A percentile compares a stretch with the other conserved stretches of the same genome.
These are phyloP conservation scores for Phrynosoma blainvillii DNA, from an alignment of 2,113 vertebrate genomes.

Conservation along the genomic window DNA sequence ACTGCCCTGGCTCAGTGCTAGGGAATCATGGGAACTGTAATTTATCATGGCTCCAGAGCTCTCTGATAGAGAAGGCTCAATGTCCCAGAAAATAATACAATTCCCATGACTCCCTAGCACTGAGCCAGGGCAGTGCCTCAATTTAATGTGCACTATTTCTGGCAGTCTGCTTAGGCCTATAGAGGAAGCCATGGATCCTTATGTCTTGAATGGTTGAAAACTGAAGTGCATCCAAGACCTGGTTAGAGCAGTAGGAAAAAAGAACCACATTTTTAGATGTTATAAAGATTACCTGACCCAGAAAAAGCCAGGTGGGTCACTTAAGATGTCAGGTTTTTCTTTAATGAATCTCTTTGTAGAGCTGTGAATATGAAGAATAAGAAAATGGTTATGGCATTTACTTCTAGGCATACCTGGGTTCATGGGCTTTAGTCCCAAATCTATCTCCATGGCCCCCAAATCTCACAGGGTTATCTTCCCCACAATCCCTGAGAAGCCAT, in stretches of 20 bases:
- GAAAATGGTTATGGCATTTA: background rate
- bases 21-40: too few relatives aligned
- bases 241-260: background rate
- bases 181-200: background rate
- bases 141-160: too few relatives aligned
- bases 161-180: too few relatives aligned
- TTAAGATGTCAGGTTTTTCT: conserved; percentile 45
- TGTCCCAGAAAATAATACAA: too few relatives aligned
- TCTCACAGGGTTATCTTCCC: too few relatives aligned
- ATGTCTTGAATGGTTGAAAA: background rate
- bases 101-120: too few relatives aligned
- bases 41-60: too few relatives aligned
- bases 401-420: background rate
- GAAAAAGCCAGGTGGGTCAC: background rate
- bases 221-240: background rate
- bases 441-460: background rate
- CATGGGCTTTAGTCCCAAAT: background rate
- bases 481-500: background rate
- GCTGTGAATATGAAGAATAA: conserved; percentile 59
- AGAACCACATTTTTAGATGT: background rate
- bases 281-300: background rate
- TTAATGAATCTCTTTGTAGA: conserved; percentile 62
- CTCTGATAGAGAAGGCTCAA: too few relatives aligned
- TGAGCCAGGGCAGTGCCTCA: too few relatives aligned
- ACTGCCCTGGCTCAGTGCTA: too few relatives aligned